Evolutionary conservation across 2,888 invertebrate species (phyloP).

Genomic region (Cataglyphis livida): DNA sequence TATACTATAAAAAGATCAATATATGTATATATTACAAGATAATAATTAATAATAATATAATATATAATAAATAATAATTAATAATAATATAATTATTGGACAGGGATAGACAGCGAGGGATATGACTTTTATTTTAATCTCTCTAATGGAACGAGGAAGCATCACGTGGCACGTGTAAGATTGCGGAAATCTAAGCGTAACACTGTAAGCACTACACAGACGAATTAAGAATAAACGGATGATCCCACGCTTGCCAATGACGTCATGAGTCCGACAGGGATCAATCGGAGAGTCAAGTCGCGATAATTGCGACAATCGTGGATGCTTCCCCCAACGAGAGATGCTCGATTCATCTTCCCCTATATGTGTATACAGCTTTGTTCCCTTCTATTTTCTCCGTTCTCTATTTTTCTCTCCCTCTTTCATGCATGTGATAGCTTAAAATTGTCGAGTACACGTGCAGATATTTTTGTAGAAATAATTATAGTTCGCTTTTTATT

Average conservation of each 20-base stretch:
- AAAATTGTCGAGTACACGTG: not conserved
- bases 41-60: not conserved
- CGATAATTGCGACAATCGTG: constrained; percentile 84
- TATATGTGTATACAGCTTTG: constrained; percentile 9
- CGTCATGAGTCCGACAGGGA: constrained; percentile 77
- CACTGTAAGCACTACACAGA: not conserved
- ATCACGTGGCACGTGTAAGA: not conserved
- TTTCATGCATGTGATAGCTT: not conserved
- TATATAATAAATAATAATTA: not conserved
- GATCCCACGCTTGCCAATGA: constrained; percentile 65
- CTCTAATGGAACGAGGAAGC: not conserved
- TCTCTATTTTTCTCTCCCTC: not conserved
- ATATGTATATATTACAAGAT: not conserved
- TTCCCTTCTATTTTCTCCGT: not conserved
- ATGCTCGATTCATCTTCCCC: constrained; percentile 67
- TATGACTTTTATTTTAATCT: not conserved
- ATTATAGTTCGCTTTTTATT: not conserved
- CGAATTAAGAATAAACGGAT: constrained; percentile 21
- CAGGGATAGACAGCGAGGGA: not conserved
- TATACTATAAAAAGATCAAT: not conserved
- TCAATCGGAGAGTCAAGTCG: constrained; percentile 84
- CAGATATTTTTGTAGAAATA: constrained; percentile 8
- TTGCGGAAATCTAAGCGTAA: constrained; percentile 43
- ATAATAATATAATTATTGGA: not conserved
- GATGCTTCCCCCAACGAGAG: constrained; percentile 79